Conservation (phyloP, 2,888 invertebrate species). For the Scaptomyza tumidula region DNA sequence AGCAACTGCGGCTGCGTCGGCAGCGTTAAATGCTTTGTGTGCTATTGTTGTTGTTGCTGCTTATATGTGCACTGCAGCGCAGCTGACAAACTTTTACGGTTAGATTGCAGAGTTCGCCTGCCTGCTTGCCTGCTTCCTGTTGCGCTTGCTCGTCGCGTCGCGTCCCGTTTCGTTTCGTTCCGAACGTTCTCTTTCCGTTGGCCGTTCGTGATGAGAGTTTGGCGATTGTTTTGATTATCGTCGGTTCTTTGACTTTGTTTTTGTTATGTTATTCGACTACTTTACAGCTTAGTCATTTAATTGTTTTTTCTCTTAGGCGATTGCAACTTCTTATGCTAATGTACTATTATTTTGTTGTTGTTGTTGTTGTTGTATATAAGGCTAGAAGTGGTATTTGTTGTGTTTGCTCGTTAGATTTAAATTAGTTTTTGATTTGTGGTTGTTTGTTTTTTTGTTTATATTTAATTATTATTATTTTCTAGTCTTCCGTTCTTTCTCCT, state of each 20-base stretch:
- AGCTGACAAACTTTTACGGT: constrained; percentile 3
- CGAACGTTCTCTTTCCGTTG: not conserved
- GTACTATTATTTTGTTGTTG: constrained; percentile 39
- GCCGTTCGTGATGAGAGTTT: constrained; percentile 1
- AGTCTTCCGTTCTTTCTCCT: constrained; percentile 75
- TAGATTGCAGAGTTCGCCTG: not conserved
- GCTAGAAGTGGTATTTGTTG: constrained; percentile 63
- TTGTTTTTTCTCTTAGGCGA: constrained; percentile 4
- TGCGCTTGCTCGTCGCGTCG: not conserved
- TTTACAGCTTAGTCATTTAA: constrained; percentile 18
- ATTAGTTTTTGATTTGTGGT: constrained; percentile 47
- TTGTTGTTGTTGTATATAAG: constrained; percentile 66
- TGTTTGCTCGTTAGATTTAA: constrained; percentile 38
- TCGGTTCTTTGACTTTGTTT: not conserved
- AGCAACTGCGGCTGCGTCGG: constrained; percentile 26
- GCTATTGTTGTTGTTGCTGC: not conserved
- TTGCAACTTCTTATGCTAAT: constrained; percentile 37
- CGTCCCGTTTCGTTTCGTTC: not conserved
- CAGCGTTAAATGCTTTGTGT: constrained; percentile 8
- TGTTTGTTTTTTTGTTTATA: constrained; percentile 38
- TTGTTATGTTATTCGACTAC: constrained; percentile 10
- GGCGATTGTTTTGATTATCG: constrained; percentile 9
- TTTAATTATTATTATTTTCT: constrained; percentile 56
- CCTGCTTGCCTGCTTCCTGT: constrained; percentile 18
- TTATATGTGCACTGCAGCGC: not conserved